Conservation (phyloP, 2,888 invertebrate species). For the Drosophila merina region DNA sequence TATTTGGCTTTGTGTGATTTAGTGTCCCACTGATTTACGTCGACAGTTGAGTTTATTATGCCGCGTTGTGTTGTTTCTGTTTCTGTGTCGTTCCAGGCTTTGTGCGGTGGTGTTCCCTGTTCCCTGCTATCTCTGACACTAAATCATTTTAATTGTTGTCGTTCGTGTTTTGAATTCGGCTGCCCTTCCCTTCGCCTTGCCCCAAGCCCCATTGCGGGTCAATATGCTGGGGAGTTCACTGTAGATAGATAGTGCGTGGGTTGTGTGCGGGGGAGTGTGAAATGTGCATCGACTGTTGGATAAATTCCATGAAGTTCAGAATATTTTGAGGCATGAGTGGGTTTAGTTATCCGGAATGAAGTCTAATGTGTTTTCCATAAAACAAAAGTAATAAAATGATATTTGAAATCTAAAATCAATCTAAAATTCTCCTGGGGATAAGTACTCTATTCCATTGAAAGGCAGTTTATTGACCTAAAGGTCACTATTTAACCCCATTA, state of each 20-base stretch:
- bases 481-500: neutral
- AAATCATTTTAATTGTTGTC: constrained; percentile 78
- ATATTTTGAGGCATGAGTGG: neutral
- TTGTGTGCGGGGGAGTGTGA: constrained; percentile 35
- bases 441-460: neutral
- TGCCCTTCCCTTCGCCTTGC: neutral
- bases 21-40: constrained; percentile 71
- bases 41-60: constrained; percentile 70
- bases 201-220: constrained; percentile 4
- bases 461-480: neutral
- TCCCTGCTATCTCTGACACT: constrained; percentile 51
- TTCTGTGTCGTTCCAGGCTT: constrained; percentile 14
- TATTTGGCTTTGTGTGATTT: constrained; percentile 75
- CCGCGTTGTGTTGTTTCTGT: constrained; percentile 14
- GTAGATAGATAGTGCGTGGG: constrained; percentile 41
- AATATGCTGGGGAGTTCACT: constrained; percentile 30
- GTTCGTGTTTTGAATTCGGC: constrained; percentile 66
- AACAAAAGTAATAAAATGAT: neutral
- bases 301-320: constrained; percentile 6
- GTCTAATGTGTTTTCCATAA: neutral
- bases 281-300: constrained; percentile 24
- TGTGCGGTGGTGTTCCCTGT: constrained; percentile 1
- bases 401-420: neutral
- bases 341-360: neutral
- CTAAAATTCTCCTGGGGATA: neutral